These are phyloP conservation scores for Dallia pectoralis DNA, from an alignment of 2,797 vertebrate genomes.

Conservation along the genomic window DNA sequence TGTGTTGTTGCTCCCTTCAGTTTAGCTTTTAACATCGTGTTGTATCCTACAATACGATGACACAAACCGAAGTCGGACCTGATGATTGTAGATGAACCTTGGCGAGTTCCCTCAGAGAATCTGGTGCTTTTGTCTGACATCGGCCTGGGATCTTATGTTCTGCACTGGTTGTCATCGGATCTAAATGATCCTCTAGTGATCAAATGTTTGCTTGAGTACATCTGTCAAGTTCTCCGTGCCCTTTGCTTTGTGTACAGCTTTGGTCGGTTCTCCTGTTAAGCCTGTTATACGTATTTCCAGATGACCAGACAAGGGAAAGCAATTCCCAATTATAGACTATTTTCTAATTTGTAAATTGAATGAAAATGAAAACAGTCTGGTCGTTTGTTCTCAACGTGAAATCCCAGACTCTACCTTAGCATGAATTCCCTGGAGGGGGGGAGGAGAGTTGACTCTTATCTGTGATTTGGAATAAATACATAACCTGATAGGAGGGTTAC, in stretches of 20 bases:
- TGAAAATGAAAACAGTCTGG: too few relatives aligned
- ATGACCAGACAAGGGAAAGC: neutral
- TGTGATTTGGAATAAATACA: neutral
- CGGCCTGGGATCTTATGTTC: slow-evolving; percentile 6
- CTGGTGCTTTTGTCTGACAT: slow-evolving; percentile 32
- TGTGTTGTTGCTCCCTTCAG: neutral
- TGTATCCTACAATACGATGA: neutral
- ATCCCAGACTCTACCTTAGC: neutral
- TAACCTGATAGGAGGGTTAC: slow-evolving; percentile 1
- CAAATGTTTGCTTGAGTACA: slow-evolving; percentile 19
- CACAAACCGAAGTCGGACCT: neutral
- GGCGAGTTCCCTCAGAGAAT: neutral
- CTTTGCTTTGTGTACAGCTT: neutral
- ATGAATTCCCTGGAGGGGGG: neutral
- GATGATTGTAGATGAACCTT: neutral
- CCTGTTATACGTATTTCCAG: too few relatives aligned
- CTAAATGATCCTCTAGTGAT: slow-evolving; percentile 32
- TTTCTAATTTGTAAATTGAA: neutral
- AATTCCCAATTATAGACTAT: neutral
- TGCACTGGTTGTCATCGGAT: slow-evolving; percentile 19
- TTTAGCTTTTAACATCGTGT: neutral
- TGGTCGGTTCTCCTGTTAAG: too few relatives aligned
- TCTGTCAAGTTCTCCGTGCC: slow-evolving; percentile 6
- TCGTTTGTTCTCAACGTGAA: neutral
- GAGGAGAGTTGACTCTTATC: neutral